Evolutionary conservation across 1,140 invertebrate genomes (phyloP), one percentile per base, ranked within the genome.

Genomic region (Amyelois transitella): DNA sequence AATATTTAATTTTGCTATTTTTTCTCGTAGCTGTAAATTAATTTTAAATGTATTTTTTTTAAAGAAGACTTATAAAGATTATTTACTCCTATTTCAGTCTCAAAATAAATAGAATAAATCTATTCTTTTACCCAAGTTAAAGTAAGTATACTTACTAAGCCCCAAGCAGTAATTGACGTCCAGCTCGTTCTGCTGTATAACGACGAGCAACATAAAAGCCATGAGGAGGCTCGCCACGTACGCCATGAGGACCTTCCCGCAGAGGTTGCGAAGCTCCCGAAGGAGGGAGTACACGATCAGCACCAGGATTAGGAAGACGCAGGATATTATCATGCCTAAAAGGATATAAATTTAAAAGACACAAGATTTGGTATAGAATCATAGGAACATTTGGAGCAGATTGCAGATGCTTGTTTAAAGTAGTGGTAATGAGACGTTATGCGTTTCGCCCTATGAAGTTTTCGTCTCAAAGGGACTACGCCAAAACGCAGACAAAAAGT

Each of bases 161-260:
- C 32, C 12, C 6, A 38, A 38, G 32, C 32, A 38, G 2, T 38
- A 14, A 0, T 12, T 1, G 32, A 14, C 32, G 1, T 38, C 32
- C 12, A 38, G 6, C 12, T 51, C 0, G 3, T 44, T 18, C 1
- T 62, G 7, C 21, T 75, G 64, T 1, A 72, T 43, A 4, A 64
- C 24, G 6, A 60, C 56, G 2, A 75, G 50, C 0, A 68, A 14
- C 3, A 70, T 10, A 28, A 75, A 72, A 5, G 72, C 64, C n/a
- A 64, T 58, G 0, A 82, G 64, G 19, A 74, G 60, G 18, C 78
- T 73, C n/a, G 63, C 51, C 18, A 76, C 76, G 22, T 79, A 85
- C 5, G 67, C 73, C 53, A 86, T 69, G 12, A 85, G 56, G 22
- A 85, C 77, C 50, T 72, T 57, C 1, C 83, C 83, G 28, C 77